Conservation (phyloP, 2,797 vertebrate genomes). For the Passerculus sandwichensis region DNA sequence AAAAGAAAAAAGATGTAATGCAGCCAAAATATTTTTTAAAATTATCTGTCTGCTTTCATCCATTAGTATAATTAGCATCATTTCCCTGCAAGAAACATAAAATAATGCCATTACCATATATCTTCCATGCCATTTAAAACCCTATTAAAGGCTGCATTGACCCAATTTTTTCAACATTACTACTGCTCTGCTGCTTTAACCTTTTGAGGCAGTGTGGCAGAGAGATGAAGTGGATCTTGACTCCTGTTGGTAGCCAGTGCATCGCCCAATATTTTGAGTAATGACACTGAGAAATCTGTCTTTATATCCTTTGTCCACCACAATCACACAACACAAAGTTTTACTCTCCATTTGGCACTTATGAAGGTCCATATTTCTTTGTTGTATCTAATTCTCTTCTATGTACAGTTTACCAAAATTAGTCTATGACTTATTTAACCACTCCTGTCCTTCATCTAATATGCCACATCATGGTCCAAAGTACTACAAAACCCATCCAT, state of each 20-base stretch:
- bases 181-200: not conserved
- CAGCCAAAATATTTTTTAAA: not conserved
- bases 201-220: not conserved
- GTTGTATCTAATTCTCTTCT: not conserved
- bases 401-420: not conserved
- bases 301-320: not conserved
- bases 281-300: not conserved
- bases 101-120: not conserved
- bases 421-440: fast-evolving
- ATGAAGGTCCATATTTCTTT: not conserved
- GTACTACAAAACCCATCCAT: not conserved
- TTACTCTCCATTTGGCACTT: not conserved
- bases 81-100: not conserved
- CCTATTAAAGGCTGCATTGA: not conserved
- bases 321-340: not conserved
- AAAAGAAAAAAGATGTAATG: not conserved
- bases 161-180: not conserved
- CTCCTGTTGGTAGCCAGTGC: not conserved
- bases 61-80: not conserved
- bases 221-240: not conserved
- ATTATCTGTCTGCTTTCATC: not conserved
- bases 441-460: not conserved
- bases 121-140: not conserved
- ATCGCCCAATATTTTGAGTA: not conserved
- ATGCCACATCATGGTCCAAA: not conserved